Evolutionary conservation across 2,113 vertebrate species (phyloP).

Genomic region (Corapipo altera): DNA sequence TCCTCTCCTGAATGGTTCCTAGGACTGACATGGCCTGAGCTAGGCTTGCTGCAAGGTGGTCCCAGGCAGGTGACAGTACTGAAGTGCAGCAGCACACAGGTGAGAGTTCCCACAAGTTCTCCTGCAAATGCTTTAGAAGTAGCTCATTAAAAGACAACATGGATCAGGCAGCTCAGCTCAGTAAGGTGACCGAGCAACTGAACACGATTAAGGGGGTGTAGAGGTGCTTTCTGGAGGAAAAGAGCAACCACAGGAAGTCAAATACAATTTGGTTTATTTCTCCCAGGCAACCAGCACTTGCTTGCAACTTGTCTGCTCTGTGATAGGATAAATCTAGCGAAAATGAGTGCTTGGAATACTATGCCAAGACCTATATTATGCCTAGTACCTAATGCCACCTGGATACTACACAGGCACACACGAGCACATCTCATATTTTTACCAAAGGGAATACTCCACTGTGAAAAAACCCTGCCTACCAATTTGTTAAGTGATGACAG

Average conservation of each 20-base stretch:
- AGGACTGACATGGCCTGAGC: background rate
- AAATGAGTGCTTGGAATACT: background rate
- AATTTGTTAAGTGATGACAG: background rate
- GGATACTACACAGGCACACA: fast-evolving
- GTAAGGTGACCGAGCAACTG: background rate
- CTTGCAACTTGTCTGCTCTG: background rate
- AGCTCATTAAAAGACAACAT: background rate
- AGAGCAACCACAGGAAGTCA: background rate
- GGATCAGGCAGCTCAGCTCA: background rate
- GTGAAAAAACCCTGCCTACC: background rate
- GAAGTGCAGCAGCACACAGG: background rate
- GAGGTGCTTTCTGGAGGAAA: background rate
- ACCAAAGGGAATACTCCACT: background rate
- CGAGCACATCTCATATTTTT: background rate
- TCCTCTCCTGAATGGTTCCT: background rate
- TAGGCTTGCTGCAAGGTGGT: background rate
- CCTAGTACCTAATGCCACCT: background rate
- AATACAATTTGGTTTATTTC: background rate
- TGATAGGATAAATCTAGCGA: background rate
- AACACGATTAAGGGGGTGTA: background rate
- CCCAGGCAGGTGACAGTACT: background rate
- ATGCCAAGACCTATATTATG: fast-evolving
- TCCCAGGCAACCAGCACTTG: background rate
- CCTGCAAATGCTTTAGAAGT: background rate
- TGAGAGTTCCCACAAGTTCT: background rate